Percentiles rank a stretch among this genome's conserved stretches.
Conservation (phyloP, 1,140 invertebrate species). For the Calephelis virginiensis region DNA sequence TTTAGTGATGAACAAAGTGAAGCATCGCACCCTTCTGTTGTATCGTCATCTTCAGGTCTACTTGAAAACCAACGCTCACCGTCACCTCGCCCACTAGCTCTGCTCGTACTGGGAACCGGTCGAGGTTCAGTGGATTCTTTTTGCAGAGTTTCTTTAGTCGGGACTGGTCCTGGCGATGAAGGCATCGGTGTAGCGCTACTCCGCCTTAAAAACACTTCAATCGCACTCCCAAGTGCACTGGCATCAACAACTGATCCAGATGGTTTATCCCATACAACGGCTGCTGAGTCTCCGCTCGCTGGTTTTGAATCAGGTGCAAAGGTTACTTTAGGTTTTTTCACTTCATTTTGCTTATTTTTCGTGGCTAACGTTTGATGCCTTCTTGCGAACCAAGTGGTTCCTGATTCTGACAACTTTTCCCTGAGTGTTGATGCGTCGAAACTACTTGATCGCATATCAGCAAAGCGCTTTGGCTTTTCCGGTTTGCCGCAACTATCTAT, state of each 20-base stretch:
- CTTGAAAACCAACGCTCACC: constrained; percentile 77
- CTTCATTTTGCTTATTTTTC: constrained; percentile 80
- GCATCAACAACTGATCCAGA: constrained; percentile 88
- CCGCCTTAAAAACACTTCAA: constrained; percentile 86
- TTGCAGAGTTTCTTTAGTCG: constrained; percentile 46
- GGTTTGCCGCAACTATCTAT: constrained; percentile 82
- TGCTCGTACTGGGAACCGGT: constrained; percentile 54
- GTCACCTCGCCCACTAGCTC: constrained; percentile 37
- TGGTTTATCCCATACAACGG: constrained; percentile 84
- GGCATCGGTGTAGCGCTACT: constrained; percentile 66
- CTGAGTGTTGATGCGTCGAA: constrained; percentile 87
- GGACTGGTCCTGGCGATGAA: constrained; percentile 67
- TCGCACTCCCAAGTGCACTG: constrained; percentile 87
- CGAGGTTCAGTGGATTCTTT: constrained; percentile 46
- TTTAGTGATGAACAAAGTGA: constrained; percentile 89
- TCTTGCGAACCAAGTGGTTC: constrained; percentile 86
- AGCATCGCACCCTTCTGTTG: constrained; percentile 84
- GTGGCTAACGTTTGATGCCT: constrained; percentile 85
- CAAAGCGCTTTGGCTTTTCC: constrained; percentile 72
- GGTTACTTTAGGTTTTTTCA: constrained; percentile 77
- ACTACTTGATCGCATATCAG: constrained; percentile 86
- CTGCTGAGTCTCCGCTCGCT: constrained; percentile 56
- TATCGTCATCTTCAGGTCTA: constrained; percentile 79
- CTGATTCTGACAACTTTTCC: constrained; percentile 73
- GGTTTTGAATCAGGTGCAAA: constrained; percentile 64